phyloP scores from a whole-genome alignment of 2,888 invertebrate genomes.

The Caenorhabditis sinica region DNA sequence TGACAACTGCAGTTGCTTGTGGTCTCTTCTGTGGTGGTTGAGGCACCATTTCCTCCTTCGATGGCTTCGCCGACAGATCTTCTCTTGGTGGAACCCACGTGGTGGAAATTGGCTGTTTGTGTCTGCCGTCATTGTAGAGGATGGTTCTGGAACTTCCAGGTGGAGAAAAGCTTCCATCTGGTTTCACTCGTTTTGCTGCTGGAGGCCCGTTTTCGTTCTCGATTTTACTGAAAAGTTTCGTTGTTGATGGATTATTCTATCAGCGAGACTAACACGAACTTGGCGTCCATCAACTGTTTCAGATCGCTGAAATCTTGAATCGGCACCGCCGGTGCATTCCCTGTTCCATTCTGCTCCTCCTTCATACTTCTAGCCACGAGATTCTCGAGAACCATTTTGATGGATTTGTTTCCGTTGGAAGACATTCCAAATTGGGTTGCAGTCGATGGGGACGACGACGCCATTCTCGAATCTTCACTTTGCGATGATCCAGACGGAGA shows the following conservation, averaged over 20 bases:
- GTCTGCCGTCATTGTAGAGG: slow-evolving; percentile 44
- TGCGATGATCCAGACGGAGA: slow-evolving; percentile 57
- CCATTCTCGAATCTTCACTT: slow-evolving; percentile 62
- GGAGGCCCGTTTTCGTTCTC: slow-evolving; percentile 30
- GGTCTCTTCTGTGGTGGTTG: slow-evolving; percentile 38
- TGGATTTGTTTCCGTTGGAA: slow-evolving; percentile 50
- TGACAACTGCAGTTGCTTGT: slow-evolving; percentile 56
- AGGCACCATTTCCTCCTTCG: slow-evolving; percentile 27
- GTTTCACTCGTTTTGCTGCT: slow-evolving; percentile 27
- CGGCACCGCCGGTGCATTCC: neutral
- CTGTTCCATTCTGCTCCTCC: slow-evolving; percentile 25
- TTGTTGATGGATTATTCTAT: too few species aligned
- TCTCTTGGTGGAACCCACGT: slow-evolving; percentile 68
- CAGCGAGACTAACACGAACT: slow-evolving; percentile 2
- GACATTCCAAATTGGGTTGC: neutral
- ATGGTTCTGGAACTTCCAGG: slow-evolving; percentile 48
- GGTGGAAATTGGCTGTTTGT: slow-evolving; percentile 54
- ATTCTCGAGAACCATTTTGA: slow-evolving; percentile 52
- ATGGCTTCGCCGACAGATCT: slow-evolving; percentile 38
- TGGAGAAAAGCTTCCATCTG: slow-evolving; percentile 11
- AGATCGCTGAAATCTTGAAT: slow-evolving; percentile 24
- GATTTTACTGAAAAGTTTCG: slow-evolving; percentile 19
- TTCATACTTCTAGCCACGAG: slow-evolving; percentile 43
- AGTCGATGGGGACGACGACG: slow-evolving; percentile 42
- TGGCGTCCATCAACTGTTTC: slow-evolving; percentile 25